phyloP scores from a whole-genome alignment of 2,888 invertebrate genomes.

The Hirtodrosophila confusa region DNA sequence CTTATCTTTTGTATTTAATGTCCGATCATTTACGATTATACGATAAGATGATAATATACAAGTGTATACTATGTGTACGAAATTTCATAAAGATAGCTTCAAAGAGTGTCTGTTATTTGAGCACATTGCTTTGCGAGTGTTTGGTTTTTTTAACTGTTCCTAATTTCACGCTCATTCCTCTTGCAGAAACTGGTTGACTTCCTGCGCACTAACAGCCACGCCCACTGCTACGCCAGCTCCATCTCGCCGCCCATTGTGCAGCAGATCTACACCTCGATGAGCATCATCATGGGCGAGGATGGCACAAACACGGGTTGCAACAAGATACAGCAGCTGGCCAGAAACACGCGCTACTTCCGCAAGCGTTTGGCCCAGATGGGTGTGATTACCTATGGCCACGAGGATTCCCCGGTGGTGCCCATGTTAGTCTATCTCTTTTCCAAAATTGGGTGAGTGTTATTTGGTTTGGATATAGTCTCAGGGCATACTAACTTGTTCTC shows the following conservation, averaged over 20 bases:
- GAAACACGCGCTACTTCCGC: constrained; percentile 93
- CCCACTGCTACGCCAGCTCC: constrained; percentile 92
- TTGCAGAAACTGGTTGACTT: constrained; percentile 89
- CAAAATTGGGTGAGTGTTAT: constrained; percentile 91
- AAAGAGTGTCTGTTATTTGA: no score
- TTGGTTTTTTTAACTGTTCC: no score
- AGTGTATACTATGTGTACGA: no score
- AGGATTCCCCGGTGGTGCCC: constrained; percentile 98
- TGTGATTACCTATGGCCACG: constrained; percentile 95
- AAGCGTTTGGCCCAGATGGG: constrained; percentile 93
- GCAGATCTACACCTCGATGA: constrained; percentile 95
- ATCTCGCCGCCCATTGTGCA: constrained; percentile 96
- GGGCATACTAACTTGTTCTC: not conserved
- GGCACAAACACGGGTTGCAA: constrained; percentile 88
- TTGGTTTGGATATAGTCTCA: not conserved
- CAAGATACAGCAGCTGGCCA: constrained; percentile 89
- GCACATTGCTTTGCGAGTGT: no score
- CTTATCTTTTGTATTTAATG: no score
- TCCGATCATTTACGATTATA: no score
- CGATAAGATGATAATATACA: no score
- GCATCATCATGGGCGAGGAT: constrained; percentile 93
- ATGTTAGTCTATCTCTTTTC: constrained; percentile 97
- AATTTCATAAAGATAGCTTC: no score
- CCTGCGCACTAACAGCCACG: constrained; percentile 92
- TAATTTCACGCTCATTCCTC: not conserved